These are phyloP conservation scores for Pyrrhura leucotis DNA, from an alignment of 2,797 vertebrate genomes.

Conservation along the genomic window DNA sequence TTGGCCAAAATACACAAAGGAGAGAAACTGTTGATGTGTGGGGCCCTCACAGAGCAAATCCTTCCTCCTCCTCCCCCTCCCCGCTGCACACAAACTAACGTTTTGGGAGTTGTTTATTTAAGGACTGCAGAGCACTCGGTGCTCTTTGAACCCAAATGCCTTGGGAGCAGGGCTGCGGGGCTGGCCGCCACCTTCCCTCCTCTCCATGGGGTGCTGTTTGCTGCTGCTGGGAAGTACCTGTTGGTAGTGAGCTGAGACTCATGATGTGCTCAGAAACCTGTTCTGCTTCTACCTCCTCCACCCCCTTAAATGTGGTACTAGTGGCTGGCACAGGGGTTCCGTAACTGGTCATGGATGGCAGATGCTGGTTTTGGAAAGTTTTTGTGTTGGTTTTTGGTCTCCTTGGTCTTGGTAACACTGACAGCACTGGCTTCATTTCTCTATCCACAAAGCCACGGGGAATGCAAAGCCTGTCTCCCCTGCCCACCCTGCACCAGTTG, in stretches of 20 bases:
- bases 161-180: constrained; percentile 76
- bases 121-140: constrained; percentile 80
- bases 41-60: constrained; percentile 87
- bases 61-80: constrained; percentile 82
- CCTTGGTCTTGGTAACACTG: background rate
- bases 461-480: background rate
- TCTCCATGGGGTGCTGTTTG: constrained; percentile 55
- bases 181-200: constrained; percentile 83
- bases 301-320: fast-evolving
- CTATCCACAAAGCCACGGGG: background rate
- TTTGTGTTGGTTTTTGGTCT: background rate
- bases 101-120: constrained; percentile 86
- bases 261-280: fast-evolving
- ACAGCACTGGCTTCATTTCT: background rate
- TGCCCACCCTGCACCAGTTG: fast-evolving
- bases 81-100: constrained; percentile 84
- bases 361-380: background rate
- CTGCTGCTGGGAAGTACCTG: constrained; percentile 12
- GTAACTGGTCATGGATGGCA: background rate
- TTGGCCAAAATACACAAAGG: constrained; percentile 98
- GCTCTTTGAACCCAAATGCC: constrained; percentile 81
- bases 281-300: background rate
- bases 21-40: constrained; percentile 99
- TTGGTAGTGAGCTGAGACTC: background rate
- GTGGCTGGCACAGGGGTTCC: fast-evolving